These are phyloP conservation scores for Muscidifurax raptorellus DNA, from an alignment of 1,140 invertebrate species.

Conservation along the genomic window DNA sequence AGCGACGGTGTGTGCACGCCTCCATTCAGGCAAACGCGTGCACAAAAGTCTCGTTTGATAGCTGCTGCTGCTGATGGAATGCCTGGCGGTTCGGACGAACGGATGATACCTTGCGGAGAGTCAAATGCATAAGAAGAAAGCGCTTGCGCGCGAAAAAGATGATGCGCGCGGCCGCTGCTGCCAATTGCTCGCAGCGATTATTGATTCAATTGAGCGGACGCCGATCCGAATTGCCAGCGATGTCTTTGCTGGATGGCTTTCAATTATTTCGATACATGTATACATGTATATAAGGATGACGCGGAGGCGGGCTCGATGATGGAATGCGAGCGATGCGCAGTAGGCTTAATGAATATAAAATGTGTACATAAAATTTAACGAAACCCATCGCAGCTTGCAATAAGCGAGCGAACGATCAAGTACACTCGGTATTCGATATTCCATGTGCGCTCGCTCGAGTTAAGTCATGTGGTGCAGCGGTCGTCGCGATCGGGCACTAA, in stretches of 20 bases:
- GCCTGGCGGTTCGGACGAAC: background rate
- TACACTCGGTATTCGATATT: conserved; percentile 42
- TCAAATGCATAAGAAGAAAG: too few relatives aligned
- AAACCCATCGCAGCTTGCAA: conserved; percentile 9
- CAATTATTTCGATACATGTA: conserved; percentile 44
- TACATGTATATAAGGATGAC: background rate
- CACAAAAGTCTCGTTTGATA: conserved; percentile 63
- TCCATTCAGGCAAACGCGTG: conserved; percentile 61
- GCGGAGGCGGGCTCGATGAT: conserved; percentile 51
- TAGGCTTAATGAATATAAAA: too few relatives aligned
- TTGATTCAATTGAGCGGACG: conserved; percentile 50
- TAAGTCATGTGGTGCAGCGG: background rate
- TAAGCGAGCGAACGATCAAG: too few relatives aligned
- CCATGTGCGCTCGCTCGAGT: background rate
- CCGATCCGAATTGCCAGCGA: conserved; percentile 42
- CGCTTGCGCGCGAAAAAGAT: background rate
- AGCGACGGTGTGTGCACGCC: conserved; percentile 53
- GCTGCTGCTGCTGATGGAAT: conserved; percentile 1
- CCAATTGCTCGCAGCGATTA: conserved; percentile 39
- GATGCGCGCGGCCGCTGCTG: background rate
- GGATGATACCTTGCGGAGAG: background rate
- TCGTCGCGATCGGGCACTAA: conserved; percentile 2
- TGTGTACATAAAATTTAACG: too few relatives aligned
- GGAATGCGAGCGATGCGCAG: too few relatives aligned
- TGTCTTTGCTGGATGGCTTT: conserved; percentile 45